phyloP scores from a whole-genome alignment of 2,888 invertebrate species.

The Acheta domesticus region DNA sequence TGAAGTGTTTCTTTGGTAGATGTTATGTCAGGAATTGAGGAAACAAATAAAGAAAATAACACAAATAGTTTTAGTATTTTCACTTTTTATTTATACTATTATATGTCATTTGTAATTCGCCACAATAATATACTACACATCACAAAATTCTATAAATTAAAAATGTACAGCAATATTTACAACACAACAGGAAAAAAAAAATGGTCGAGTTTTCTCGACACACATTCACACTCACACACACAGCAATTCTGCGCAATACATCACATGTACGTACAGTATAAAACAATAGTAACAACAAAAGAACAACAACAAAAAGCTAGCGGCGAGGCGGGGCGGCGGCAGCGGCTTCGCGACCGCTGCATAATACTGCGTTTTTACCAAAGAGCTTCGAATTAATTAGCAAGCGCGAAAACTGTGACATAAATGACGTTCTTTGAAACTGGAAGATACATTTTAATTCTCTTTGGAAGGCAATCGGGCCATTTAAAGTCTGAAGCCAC shows the following conservation, averaged over 20 bases:
- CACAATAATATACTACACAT: constrained; percentile 27
- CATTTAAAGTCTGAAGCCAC: too few species aligned
- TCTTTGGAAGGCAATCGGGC: too few species aligned
- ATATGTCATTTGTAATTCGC: constrained; percentile 26
- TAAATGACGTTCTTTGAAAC: too few species aligned
- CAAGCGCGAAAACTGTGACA: too few species aligned
- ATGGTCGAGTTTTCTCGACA: background rate
- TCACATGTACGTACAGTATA: background rate
- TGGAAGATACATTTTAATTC: too few species aligned
- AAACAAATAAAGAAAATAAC: background rate
- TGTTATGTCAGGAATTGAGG: too few species aligned
- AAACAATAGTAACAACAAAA: constrained; percentile 3
- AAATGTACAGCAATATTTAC: constrained; percentile 30
- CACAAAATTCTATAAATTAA: constrained; percentile 28
- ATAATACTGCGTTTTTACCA: background rate
- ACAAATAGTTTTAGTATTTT: background rate
- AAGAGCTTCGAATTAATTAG: too few species aligned
- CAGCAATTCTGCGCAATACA: background rate
- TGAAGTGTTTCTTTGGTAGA: too few species aligned
- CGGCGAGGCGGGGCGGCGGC: background rate
- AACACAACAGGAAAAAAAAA: constrained; percentile 20
- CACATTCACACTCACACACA: constrained; percentile 21
- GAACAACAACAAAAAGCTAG: constrained; percentile 1
- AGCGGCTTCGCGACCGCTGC: background rate
- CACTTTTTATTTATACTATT: constrained; percentile 4